Evolutionary conservation across 2,797 vertebrate genomes (phyloP), one percentile per base, ranked within the genome.

Genomic region (Neomorphus geoffroyi): DNA sequence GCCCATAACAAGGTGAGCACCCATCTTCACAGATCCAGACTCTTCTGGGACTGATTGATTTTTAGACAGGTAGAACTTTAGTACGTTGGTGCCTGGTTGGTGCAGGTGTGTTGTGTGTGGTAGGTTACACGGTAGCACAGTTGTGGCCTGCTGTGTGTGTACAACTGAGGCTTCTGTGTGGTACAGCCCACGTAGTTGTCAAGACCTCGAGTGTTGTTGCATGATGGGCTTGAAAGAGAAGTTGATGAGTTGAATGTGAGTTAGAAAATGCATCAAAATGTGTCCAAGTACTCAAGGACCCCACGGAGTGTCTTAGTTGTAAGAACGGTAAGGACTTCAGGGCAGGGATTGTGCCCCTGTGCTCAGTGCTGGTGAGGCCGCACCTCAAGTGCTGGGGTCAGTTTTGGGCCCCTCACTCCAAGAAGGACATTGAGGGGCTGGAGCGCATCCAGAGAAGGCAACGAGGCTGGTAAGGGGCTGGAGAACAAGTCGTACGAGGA

Each of bases 1-100:
- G 99, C 99, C 81, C 98, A 99, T 95, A 99, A 98, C 97, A 99
- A 99, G 99, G 99, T 99, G 95, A 97, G 77, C 91, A 73, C 81
- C 65, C 21, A 4, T 62, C 79, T 39, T 74, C 43, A 70, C 32
- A 48, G 19, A 21, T 43, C 57, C 58, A 56, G 82, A 91, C 32
- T 83, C 7, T 45, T 53, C 26, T 85, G 41, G 58, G 74, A 32
- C 73, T 92, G 86, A 41, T 67, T 88, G 62, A n/a, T n/a, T n/a
- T n/a, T n/a, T n/a, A n/a, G 32, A 35, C 58, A 71, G 65, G 35
- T 33, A 8, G 0, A 27, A 10, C 53, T 28, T 43, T 57, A 62
- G 35, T 69, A 28, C 15, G 2, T 48, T 28, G 32, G 46, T 91
- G 45, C 71, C 72, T 23, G 87, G 15, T 30, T 61, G 6, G 8